These are phyloP conservation scores for Urophycis tenuis DNA, from an alignment of 2,797 vertebrate species.

Conservation along the genomic window DNA sequence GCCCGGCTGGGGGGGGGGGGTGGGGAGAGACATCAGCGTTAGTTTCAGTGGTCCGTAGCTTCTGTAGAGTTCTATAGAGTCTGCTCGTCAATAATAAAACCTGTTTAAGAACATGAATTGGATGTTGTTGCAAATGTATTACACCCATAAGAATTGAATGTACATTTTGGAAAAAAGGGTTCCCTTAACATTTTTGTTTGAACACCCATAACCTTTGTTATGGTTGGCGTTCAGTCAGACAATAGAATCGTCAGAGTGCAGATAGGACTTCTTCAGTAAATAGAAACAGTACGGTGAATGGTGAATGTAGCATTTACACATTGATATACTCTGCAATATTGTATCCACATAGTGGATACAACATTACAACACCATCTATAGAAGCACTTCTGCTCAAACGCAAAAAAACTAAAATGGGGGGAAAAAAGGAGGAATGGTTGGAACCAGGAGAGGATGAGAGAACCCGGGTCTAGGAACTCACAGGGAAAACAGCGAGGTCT, in stretches of 20 bases:
- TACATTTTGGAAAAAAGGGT: too few species aligned
- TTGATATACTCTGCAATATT: background rate
- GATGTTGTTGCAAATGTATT: background rate
- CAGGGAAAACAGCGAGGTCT: constrained; percentile 78
- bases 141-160: too few species aligned
- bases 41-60: too few species aligned
- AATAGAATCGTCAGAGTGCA: background rate
- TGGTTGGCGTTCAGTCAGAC: background rate
- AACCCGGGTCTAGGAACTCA: constrained; percentile 64
- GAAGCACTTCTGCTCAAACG: background rate
- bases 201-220: too few species aligned
- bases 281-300: background rate
- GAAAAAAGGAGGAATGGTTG: background rate
- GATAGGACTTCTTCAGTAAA: background rate
- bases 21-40: constrained; percentile 8
- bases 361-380: background rate
- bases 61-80: too few species aligned
- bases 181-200: too few species aligned
- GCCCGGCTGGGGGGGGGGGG: constrained; percentile 59
- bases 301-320: background rate
- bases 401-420: background rate
- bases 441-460: background rate
- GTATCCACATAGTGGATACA: background rate
- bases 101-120: background rate
- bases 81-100: too few species aligned